phyloP scores from a whole-genome alignment of 2,113 vertebrate genomes.

The Mus spicilegus region DNA sequence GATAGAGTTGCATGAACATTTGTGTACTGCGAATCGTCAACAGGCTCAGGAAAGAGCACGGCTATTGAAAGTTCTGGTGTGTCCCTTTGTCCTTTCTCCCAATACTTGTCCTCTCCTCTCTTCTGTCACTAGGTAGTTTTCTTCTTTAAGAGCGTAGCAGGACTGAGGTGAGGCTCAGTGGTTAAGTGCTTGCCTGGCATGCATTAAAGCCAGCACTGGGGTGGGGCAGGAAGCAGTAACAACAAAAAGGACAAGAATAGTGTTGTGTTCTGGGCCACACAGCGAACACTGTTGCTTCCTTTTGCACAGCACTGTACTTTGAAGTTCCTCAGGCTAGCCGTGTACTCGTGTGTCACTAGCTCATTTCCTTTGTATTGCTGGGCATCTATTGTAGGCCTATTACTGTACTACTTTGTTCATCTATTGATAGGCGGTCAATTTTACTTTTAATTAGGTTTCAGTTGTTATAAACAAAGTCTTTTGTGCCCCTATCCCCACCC shows the following conservation, averaged over 20 bases:
- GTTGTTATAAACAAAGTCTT: not conserved
- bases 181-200: not conserved
- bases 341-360: not conserved
- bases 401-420: not conserved
- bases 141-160: not conserved
- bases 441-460: not conserved
- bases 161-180: not conserved
- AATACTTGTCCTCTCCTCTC: not conserved
- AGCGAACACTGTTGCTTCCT: no score
- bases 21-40: not conserved
- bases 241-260: not conserved
- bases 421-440: not conserved
- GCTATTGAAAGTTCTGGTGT: not conserved
- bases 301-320: not conserved
- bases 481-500: not conserved
- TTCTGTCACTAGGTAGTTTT: not conserved
- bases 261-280: no score
- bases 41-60: not conserved
- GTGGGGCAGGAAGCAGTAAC: not conserved
- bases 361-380: not conserved
- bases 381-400: not conserved
- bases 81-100: not conserved
- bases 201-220: not conserved
- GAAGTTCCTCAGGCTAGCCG: not conserved
- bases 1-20: not conserved